Base-by-base conservation (phyloP, 2,113 vertebrate genomes). In the Sterrhoptilus dennistouni region DNA sequence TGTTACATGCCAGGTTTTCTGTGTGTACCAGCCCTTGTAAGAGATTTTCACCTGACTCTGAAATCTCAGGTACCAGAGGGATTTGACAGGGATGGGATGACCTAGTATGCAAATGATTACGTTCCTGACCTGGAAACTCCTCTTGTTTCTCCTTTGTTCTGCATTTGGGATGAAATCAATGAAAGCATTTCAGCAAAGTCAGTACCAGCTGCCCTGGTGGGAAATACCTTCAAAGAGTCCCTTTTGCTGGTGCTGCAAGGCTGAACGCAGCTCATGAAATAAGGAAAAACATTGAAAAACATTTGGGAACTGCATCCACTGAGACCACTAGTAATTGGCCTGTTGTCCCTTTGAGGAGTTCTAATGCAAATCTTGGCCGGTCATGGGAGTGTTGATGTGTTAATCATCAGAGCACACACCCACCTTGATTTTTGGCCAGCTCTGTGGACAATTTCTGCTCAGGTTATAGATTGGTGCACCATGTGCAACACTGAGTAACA, bases 141-240 rank as follows among this genome's bases (percentile, higher is more conserved):
- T 85, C 49, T 82, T 89, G 14, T 87, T 95, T 90, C 93, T 91
- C 78, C 72, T 88, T 95, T 95, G 71, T 94, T 96, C 63, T 88
- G 27, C 47, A 83, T 86, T 80, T 65, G 61, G 78, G 82, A 83
- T 70, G 33, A 94, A 96, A 96, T 74, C 17, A 78, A 50, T 24
- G 21, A 89, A 44, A 93, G 20, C 54, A 65, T 90, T 95, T 96
- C 90, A 92, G 90, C 90, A 87, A 86, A 94, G 63, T 90, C 82
- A 88, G 79, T 94, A 81, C 10, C 44, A 91, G 44, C 27, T 74
- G 45, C 47, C 64, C 93, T 74, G 31, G 33, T 94, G 94, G 93
- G 93, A 94, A 91, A 94, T 90, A 49, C 47, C 79, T 95, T 95
- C 90, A 90, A 90, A 97, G 85, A 22, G 35, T 81, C 87, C 71